Base-by-base conservation (phyloP, 2,888 invertebrate genomes). In the Altica lythri region DNA sequence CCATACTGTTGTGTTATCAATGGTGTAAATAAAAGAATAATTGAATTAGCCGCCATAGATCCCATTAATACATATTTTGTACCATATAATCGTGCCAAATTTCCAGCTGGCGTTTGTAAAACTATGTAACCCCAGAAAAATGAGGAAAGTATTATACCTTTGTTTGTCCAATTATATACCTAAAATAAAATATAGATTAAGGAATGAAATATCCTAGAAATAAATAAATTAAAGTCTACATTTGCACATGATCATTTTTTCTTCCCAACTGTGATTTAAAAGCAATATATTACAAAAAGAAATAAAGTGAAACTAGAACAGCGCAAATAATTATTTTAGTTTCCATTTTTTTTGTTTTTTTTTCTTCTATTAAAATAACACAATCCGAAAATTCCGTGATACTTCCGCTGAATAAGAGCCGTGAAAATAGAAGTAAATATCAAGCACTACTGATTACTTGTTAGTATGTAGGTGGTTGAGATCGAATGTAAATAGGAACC, bases 101-200 rank as follows among this genome's bases (percentile, higher is more conserved):
- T 79, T 0, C 88, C 87, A 0, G 84, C 83, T 0, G 87, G 86
- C 1, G 90, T 75, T 73, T 91, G 90, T 10, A 87, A 83, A 1
- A 86, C 59, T 1, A 88, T 80, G 70, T 91, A 90, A 2, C 90
- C 90, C 88, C 89, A 88, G 74, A 89, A 89, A 74, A 90, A 90
- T 0, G 90, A 86, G 4, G 88, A 88, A 4, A 89, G 75, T 18
- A 89, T 80, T 43, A 84, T 68, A 5, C 81, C 80, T 2, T 75
- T 68, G 48, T 66, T 62, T 5, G 45, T 46, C 68, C 68, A 68
- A 18, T 64, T 50, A 42, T 62, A 66, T 0, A 60, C 62, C 67
- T 66, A 30, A 83, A 84, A 55, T 85, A 27, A n/a, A 9, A 19
- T n/a, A 14, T 42, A 8, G 19, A 12, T 12, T 13, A n/a, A 18